A percentile compares a stretch with the other conserved stretches of the same genome.
Evolutionary conservation across 2,113 vertebrate species (phyloP).

Genomic region (Otis tarda): DNA sequence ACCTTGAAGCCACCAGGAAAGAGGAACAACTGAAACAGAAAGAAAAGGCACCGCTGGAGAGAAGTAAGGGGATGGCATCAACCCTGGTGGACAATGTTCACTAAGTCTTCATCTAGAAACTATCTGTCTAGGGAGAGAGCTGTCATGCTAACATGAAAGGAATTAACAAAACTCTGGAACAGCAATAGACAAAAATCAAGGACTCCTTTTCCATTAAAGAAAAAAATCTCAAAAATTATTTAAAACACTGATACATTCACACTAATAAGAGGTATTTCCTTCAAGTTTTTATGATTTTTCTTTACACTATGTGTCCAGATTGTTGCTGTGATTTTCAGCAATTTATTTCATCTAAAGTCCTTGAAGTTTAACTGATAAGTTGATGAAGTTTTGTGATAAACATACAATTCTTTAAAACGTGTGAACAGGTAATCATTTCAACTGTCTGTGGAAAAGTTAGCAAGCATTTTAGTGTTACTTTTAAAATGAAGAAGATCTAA

Average conservation of each 20-base stretch:
- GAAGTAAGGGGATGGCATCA: not conserved
- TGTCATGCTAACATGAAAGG: not conserved
- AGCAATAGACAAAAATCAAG: not conserved
- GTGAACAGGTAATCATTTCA: not conserved
- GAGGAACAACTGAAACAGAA: not conserved
- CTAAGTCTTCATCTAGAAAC: not conserved
- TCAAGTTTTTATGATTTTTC: not conserved
- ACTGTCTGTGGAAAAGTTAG: not conserved
- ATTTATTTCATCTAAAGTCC: not conserved
- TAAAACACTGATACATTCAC: not conserved
- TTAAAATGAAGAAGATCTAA: conserved; percentile 40
- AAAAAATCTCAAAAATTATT: not conserved
- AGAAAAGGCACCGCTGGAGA: not conserved
- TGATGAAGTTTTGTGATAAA: conserved; percentile 24
- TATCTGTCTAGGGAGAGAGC: not conserved
- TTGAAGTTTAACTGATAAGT: not conserved
- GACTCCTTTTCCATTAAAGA: not conserved
- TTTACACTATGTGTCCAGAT: not conserved
- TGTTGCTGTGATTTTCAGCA: not conserved
- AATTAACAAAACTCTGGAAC: not conserved
- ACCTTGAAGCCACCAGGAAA: not conserved
- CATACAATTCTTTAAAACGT: not conserved
- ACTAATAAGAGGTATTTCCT: not conserved
- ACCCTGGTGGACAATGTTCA: not conserved
- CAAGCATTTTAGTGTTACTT: conserved; percentile 17